These are phyloP conservation scores for Pelmatolapia mariae DNA, from an alignment of 2,113 vertebrate species.

Conservation along the genomic window DNA sequence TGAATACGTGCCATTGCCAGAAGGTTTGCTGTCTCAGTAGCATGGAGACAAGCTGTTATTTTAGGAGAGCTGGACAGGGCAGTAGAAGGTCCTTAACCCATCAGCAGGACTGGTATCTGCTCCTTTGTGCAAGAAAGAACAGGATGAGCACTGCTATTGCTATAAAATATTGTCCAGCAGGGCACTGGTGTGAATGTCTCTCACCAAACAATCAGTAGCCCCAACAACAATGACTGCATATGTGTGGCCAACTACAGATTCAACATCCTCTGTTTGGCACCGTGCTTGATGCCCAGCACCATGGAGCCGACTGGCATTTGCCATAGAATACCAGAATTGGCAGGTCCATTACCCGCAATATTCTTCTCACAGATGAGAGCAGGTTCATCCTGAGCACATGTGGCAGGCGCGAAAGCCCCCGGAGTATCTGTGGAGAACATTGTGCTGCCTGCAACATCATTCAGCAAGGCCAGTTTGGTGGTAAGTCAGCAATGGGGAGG, in stretches of 20 bases:
- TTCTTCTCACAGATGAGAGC: not conserved
- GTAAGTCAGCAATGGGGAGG: not conserved
- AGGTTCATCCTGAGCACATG: not conserved
- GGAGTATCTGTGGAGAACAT: not conserved
- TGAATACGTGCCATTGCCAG: not conserved
- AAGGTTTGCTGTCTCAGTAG: not conserved
- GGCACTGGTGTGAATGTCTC: not conserved
- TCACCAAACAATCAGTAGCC: not conserved
- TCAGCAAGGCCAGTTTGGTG: not conserved
- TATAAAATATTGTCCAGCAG: not conserved
- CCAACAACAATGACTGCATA: not conserved
- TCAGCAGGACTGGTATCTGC: not conserved
- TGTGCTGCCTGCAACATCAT: not conserved
- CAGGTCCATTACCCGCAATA: not conserved
- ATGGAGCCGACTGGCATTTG: not conserved
- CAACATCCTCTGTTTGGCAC: not conserved
- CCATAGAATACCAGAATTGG: not conserved
- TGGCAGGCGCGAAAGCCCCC: accelerated
- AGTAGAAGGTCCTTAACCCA: not conserved
- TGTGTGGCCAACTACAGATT: not conserved
- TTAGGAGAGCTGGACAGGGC: not conserved
- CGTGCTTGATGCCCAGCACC: not conserved
- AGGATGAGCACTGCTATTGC: not conserved
- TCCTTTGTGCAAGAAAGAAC: not conserved
- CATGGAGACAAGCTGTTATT: not conserved